Base-by-base conservation (phyloP, 2,113 vertebrate genomes). In the Micronisus gabar region DNA sequence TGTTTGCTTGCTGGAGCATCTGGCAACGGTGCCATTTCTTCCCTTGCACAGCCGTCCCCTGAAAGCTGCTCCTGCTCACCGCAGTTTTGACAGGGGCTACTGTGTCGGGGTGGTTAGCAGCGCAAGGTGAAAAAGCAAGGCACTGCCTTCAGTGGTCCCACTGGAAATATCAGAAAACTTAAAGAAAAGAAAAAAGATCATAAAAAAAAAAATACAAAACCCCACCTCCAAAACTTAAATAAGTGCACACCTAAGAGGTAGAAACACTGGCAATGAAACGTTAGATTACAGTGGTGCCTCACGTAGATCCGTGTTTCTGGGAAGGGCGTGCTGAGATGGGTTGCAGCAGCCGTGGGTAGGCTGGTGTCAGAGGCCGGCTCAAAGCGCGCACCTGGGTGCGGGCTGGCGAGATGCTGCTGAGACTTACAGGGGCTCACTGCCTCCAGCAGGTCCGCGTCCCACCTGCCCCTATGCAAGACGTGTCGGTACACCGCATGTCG, bases 401-500 rank as follows among this genome's bases (percentile, higher is more conserved):
- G 52, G 52, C 29, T 12, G 12, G 5, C 3, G 12, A 52, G 73
- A 11, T 0, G 26, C 67, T 82, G 48, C 71, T 3, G 3, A 41
- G 32, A 15, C 25, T 4, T 8, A 1, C 14, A 34, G 80, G 58
- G 22, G 38, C 58, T 40, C 3, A 0, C 26, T 30, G 25, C 27
- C 27, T n/a, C 9, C 32, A 27, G 19, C 56, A 6, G 67, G 27
- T 30, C 66, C 52, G 0, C 0, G 5, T 45, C 21, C 45, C 86
- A 30, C 20, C 68, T 10, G 7, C 3, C 61, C 70, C 63, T 1
- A 0, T 0, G 2, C 15, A 4, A 11, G 17, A 10, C 55, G 8
- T 5, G 1, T 3, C 1, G 0, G 30, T 1, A 7, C 5, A 0
- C 13, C 0, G 0, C 15, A 1, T 0, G 7, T 0, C 30, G 50